Percentiles rank a stretch among this genome's conserved stretches.
Evolutionary conservation across 2,797 vertebrate species (phyloP).

Genomic region (Lutjanus argentimaculatus): DNA sequence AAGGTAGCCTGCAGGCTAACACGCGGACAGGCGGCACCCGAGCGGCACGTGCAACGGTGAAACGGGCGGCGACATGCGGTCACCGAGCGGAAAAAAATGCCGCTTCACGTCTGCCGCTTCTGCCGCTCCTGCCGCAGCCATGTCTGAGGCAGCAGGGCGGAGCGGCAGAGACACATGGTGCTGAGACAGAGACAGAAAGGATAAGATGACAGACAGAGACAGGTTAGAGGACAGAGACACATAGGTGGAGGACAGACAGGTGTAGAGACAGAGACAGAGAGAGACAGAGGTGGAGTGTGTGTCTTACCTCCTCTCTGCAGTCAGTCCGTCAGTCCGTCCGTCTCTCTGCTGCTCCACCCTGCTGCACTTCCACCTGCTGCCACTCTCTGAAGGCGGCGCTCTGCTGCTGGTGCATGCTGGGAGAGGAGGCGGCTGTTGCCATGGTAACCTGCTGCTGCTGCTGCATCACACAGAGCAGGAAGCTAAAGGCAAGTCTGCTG

Average conservation of each 20-base stretch:
- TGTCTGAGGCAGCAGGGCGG: not conserved
- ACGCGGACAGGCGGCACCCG: not conserved
- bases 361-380: conserved; percentile 30
- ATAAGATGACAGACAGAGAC: not conserved
- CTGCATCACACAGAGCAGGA: no score
- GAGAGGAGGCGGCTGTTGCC: conserved; percentile 55
- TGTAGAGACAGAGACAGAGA: not conserved
- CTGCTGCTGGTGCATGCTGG: conserved; percentile 54
- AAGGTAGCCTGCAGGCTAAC: not conserved
- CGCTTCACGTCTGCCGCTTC: not conserved
- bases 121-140: conserved; percentile 2
- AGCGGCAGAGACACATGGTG: conserved; percentile 3
- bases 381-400: conserved; percentile 17
- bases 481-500: no score
- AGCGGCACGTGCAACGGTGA: not conserved
- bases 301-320: conserved; percentile 59
- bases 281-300: not conserved
- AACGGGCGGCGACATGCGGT: not conserved
- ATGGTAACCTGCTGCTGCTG: conserved; percentile 39
- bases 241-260: not conserved
- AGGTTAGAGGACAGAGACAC: not conserved
- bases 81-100: not conserved
- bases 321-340: not conserved
- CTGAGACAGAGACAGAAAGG: not conserved
- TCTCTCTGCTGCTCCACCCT: conserved; percentile 64